Evolutionary conservation across 2,113 vertebrate species (phyloP).

Genomic region (Cavia aperea): DNA sequence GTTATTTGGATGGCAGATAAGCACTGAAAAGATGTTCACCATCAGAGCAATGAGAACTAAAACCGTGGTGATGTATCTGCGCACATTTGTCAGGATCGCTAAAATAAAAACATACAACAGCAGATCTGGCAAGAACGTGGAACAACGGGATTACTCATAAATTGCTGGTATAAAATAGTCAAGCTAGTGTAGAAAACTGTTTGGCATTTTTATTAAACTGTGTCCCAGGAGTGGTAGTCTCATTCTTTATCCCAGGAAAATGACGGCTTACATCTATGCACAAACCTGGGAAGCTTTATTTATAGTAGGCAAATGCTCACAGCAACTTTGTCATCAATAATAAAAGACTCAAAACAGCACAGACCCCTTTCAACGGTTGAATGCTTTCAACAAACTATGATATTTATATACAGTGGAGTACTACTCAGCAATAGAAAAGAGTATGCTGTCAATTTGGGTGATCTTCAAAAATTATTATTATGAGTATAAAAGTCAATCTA

Average conservation of each 20-base stretch:
- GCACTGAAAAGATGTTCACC: background rate
- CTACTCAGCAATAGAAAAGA: background rate
- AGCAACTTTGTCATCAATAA: background rate
- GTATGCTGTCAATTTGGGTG: background rate
- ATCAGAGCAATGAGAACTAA: background rate
- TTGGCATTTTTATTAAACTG: background rate
- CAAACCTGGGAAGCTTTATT: background rate
- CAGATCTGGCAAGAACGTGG: background rate
- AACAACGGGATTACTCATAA: background rate
- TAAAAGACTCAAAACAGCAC: background rate
- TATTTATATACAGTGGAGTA: background rate
- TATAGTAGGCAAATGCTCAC: background rate
- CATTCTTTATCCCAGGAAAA: background rate
- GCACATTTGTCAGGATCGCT: background rate
- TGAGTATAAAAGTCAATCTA: background rate
- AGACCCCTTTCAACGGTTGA: background rate
- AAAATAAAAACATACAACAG: background rate
- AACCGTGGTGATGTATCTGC: background rate
- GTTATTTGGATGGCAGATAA: background rate
- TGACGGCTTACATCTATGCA: background rate
- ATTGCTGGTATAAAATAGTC: background rate
- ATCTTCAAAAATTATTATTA: background rate
- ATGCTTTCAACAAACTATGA: background rate
- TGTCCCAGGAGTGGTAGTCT: background rate
- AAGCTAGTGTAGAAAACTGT: background rate